Conservation (phyloP, 2,797 vertebrate genomes). For the Pseudomugil gertrudae region DNA sequence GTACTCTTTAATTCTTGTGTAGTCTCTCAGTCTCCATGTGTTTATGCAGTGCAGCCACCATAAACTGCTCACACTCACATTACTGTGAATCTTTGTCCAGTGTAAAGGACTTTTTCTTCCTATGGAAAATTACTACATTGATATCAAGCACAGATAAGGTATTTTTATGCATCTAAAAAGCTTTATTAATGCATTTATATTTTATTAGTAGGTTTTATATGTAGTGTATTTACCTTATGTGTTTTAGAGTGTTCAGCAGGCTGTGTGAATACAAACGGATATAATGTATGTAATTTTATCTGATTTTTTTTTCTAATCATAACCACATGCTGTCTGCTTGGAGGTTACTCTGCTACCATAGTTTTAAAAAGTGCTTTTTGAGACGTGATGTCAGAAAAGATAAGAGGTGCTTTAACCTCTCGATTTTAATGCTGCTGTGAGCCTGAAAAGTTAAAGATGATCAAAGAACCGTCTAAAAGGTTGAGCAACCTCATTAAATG, state of each 20-base stretch:
- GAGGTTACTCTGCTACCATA: slow-evolving; percentile 1
- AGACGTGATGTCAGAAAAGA: no score
- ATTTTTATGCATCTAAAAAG: slow-evolving; percentile 28
- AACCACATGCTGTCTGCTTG: not conserved
- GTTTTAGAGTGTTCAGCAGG: slow-evolving; percentile 43
- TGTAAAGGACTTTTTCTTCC: not conserved
- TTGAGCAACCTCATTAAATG: not conserved
- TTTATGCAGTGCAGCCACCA: not conserved
- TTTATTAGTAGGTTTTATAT: slow-evolving; percentile 51
- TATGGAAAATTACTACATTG: slow-evolving; percentile 2
- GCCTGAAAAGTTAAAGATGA: slow-evolving; percentile 7
- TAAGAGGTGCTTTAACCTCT: not conserved
- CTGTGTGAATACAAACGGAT: not conserved
- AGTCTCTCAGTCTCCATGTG: not conserved
- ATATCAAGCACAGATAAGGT: not conserved
- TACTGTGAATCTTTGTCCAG: slow-evolving; percentile 5
- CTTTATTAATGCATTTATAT: slow-evolving; percentile 29
- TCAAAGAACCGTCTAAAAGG: slow-evolving; percentile 1
- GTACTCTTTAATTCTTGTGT: not conserved
- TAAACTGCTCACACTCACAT: not conserved
- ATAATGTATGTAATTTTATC: slow-evolving; percentile 18
- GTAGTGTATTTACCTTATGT: slow-evolving; percentile 20
- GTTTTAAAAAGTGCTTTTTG: slow-evolving; percentile 19
- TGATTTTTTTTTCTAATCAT: not conserved
- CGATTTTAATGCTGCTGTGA: not conserved